Conservation (phyloP, 2,888 invertebrate genomes). For the Polietes domitor region DNA sequence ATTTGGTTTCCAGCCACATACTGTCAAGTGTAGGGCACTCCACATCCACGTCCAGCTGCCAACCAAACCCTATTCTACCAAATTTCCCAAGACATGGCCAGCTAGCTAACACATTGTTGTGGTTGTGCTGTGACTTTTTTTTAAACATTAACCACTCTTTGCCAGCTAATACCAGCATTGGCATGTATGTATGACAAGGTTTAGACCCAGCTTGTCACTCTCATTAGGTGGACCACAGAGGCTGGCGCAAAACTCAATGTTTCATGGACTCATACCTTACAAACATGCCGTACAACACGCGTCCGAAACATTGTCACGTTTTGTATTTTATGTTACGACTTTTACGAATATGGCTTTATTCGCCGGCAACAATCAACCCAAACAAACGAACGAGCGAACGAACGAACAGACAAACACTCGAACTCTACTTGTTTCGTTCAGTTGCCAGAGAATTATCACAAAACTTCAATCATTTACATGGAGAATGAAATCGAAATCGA, state of each 20-base stretch:
- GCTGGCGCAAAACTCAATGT: conserved; percentile 21
- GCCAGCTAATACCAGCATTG: neutral
- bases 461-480: conserved; percentile 56
- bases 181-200: conserved; percentile 58
- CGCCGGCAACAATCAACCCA: neutral
- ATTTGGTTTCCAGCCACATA: no score
- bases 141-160: neutral
- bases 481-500: conserved; percentile 6
- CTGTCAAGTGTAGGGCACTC: neutral
- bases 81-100: neutral
- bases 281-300: conserved; percentile 54
- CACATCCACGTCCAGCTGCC: neutral
- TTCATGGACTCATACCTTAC: neutral
- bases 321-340: conserved; percentile 53
- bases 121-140: neutral
- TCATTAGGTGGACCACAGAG: conserved; percentile 52
- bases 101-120: neutral
- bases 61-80: neutral
- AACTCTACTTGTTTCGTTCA: conserved; percentile 2
- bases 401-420: neutral
- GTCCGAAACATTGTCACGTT: conserved; percentile 66
- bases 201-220: conserved; percentile 62
- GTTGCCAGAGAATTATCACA: conserved; percentile 50
- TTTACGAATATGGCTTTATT: conserved; percentile 47
- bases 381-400: neutral